A percentile compares a stretch with the other conserved stretches of the same genome.
Conservation (phyloP, 2,797 vertebrate genomes). For the Propithecus deckenii region DNA sequence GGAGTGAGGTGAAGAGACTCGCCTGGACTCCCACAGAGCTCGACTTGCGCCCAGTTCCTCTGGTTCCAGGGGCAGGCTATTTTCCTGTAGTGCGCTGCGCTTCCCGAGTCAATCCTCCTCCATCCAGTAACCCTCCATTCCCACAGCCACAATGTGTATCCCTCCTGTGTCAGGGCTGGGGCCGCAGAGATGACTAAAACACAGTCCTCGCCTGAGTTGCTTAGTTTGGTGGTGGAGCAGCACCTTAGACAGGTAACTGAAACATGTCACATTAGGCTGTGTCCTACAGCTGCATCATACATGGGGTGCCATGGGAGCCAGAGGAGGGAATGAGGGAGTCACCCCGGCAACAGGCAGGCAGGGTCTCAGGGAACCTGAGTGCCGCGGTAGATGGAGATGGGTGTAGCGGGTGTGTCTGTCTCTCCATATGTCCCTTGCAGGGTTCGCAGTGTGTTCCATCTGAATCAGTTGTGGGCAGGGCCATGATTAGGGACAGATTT, state of each 20-base stretch:
- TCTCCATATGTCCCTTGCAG: background rate
- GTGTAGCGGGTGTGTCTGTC: background rate
- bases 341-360: background rate
- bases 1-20: background rate
- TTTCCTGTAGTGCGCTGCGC: rapidly evolving
- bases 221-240: background rate
- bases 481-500: background rate
- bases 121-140: background rate
- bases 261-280: background rate
- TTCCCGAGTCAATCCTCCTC: background rate
- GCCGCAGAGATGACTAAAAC: too few relatives aligned
- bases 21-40: background rate
- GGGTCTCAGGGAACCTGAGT: background rate
- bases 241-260: too few relatives aligned
- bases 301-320: background rate
- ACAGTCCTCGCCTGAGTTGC: rapidly evolving
- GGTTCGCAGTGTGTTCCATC: background rate
- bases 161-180: background rate
- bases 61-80: background rate
- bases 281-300: rapidly evolving
- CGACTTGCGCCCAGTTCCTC: background rate
- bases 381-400: background rate
- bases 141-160: background rate
- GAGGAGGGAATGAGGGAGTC: background rate
- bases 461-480: background rate